Evolutionary conservation across 1,140 invertebrate species (phyloP).

Genomic region (Dolichoris vasculosae): DNA sequence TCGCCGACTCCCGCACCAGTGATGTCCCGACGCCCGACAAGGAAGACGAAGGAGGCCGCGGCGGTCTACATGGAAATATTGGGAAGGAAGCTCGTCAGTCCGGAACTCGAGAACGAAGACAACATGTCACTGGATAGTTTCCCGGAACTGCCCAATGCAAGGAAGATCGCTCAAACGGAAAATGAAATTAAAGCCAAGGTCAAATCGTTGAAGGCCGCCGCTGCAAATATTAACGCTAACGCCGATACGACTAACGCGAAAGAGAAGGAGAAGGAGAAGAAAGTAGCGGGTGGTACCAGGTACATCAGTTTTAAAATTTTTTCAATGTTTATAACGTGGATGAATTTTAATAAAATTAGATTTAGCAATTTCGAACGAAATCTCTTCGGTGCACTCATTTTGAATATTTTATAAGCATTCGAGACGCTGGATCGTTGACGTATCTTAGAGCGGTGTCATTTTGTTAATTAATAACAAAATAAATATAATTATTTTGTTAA

Average conservation of each 20-base stretch:
- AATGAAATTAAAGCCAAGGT: constrained; percentile 77
- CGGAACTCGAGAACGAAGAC: constrained; percentile 78
- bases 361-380: neutral
- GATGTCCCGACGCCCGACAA: constrained; percentile 74
- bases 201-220: constrained; percentile 59
- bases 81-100: constrained; percentile 79
- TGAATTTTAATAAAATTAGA: neutral
- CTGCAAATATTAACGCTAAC: neutral
- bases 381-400: neutral
- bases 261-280: constrained; percentile 53
- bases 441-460: too few relatives aligned
- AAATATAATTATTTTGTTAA: too few relatives aligned
- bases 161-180: constrained; percentile 78
- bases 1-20: neutral
- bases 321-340: neutral
- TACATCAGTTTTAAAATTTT: neutral
- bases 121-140: constrained; percentile 80
- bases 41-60: constrained; percentile 85
- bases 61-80: constrained; percentile 85
- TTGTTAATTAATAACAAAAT: too few relatives aligned
- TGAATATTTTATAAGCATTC: neutral
- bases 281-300: constrained; percentile 49
- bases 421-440: neutral
- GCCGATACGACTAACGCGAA: constrained; percentile 23
- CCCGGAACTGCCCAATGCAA: constrained; percentile 80